Conservation (phyloP, 1,140 invertebrate species). For the Theocolax elegans region DNA sequence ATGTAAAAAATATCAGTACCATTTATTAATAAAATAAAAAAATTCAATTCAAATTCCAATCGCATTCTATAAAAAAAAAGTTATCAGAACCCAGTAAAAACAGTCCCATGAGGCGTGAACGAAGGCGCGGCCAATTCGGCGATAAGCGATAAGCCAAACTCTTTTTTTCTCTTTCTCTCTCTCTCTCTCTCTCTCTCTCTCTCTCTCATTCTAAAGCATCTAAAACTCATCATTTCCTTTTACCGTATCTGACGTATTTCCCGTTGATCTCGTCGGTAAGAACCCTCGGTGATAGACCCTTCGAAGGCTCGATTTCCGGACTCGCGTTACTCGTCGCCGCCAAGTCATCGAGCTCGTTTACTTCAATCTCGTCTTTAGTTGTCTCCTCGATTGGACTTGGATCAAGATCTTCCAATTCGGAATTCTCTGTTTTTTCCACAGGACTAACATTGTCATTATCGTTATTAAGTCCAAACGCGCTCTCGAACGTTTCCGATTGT, state of each 20-base stretch:
- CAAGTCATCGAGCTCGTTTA: slow-evolving; percentile 9
- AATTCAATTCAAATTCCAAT: too few species aligned
- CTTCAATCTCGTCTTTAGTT: background rate
- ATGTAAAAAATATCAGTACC: too few species aligned
- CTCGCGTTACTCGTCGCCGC: background rate
- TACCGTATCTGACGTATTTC: slow-evolving; percentile 63
- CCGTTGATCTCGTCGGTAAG: slow-evolving; percentile 41
- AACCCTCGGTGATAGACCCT: slow-evolving; percentile 19
- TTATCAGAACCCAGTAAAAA: too few species aligned
- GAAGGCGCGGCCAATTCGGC: slow-evolving; percentile 16
- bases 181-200: background rate
- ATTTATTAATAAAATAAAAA: too few species aligned
- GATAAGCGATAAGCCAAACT: slow-evolving; percentile 4
- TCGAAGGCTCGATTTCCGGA: background rate
- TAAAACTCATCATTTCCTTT: slow-evolving; percentile 44
- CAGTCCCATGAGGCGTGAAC: background rate
- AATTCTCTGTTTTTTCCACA: too few species aligned
- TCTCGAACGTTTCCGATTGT: slow-evolving; percentile 45
- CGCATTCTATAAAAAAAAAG: too few species aligned
- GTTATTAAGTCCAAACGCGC: slow-evolving; percentile 43
- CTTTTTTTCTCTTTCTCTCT: background rate
- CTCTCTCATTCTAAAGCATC: too few species aligned
- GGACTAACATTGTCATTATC: background rate
- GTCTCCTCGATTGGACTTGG: background rate
- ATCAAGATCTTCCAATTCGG: slow-evolving; percentile 41